Conservation (phyloP, 2,113 vertebrate genomes). For the Daboia siamensis region DNA sequence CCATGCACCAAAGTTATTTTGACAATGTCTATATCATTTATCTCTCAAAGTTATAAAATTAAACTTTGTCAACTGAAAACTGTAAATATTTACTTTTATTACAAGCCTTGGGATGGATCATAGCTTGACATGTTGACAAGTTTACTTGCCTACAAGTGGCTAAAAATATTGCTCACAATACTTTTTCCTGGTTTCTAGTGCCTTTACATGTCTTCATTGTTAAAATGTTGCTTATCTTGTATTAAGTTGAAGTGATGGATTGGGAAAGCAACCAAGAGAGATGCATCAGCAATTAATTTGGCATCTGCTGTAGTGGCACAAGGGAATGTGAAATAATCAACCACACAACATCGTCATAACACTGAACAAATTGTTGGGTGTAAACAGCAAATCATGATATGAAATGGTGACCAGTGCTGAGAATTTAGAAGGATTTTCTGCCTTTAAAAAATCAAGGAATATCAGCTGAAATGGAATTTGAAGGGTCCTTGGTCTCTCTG, state of each 20-base stretch:
- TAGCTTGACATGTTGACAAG: constrained; percentile 41
- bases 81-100: constrained; percentile 33
- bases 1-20: constrained; percentile 5
- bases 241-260: constrained; percentile 13
- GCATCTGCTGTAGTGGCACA: constrained; percentile 11
- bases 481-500: not conserved
- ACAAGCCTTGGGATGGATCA: not conserved
- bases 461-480: not conserved
- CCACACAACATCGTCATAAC: not conserved
- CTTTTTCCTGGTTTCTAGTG: not conserved
- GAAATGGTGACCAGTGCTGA: not conserved
- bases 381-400: not conserved
- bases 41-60: not conserved
- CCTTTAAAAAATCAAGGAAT: not conserved
- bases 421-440: not conserved
- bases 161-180: constrained; percentile 35
- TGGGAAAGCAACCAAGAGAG: constrained; percentile 16
- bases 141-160: constrained; percentile 39
- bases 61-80: constrained; percentile 11
- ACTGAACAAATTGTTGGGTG: not conserved
- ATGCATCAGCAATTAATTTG: not conserved
- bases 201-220: constrained; percentile 19
- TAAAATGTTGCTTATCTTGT: constrained; percentile 6
- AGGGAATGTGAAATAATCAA: constrained; percentile 2
- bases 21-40: constrained; percentile 22